These are phyloP conservation scores for Sitta carolinensis DNA, from an alignment of 2,797 vertebrate species.

Conservation along the genomic window DNA sequence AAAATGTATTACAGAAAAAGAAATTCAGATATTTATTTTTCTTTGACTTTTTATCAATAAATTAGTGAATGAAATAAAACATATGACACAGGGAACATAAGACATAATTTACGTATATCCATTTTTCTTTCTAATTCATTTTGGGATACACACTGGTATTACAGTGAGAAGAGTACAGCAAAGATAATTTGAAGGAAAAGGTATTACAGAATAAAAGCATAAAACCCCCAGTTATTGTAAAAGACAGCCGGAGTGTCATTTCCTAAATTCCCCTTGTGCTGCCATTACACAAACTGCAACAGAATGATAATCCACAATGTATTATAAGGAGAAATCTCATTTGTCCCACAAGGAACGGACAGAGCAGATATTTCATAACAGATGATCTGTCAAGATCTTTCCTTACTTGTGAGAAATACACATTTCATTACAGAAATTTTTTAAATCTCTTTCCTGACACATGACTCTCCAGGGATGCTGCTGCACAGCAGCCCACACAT, in stretches of 20 bases:
- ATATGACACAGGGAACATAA: background rate
- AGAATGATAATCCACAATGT: slow-evolving; percentile 12
- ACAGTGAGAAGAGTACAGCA: background rate
- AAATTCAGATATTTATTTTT: background rate
- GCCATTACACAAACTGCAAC: background rate
- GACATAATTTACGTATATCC: background rate
- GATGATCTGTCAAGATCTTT: slow-evolving; percentile 16
- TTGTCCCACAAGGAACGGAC: background rate
- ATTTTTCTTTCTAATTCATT: slow-evolving; percentile 3
- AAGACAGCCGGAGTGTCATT: slow-evolving; percentile 55
- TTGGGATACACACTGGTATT: background rate
- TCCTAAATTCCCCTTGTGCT: slow-evolving; percentile 28
- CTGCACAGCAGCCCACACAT: slow-evolving; percentile 9
- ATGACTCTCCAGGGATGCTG: background rate
- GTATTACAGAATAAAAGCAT: background rate
- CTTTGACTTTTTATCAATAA: background rate
- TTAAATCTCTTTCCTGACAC: background rate
- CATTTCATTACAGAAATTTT: background rate
- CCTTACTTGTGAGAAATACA: background rate
- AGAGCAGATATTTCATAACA: background rate
- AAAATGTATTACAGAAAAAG: background rate
- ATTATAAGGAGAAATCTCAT: background rate
- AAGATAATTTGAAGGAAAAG: slow-evolving; percentile 18
- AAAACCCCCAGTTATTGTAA: slow-evolving; percentile 30
- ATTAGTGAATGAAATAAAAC: slow-evolving; percentile 5